phyloP scores from a whole-genome alignment of 2,888 invertebrate species.

The Phrixothrix hirtus region DNA sequence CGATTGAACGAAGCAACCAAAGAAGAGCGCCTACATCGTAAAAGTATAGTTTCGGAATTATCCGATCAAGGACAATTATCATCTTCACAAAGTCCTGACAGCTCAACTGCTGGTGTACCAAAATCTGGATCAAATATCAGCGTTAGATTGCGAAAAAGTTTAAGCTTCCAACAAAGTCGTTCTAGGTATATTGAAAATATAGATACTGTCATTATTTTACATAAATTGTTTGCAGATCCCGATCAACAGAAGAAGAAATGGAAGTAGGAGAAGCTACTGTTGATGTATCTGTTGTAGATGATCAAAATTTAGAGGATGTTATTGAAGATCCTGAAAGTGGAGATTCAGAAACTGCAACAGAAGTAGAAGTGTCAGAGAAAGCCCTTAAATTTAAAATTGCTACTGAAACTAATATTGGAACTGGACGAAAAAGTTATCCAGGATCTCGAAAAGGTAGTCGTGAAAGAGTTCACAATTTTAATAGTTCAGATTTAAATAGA shows the following conservation, averaged over 20 bases:
- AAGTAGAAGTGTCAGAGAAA: conserved; percentile 75
- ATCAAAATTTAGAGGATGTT: conserved; percentile 58
- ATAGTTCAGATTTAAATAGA: conserved; percentile 56
- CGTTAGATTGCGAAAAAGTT: conserved; percentile 61
- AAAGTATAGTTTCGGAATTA: conserved; percentile 58
- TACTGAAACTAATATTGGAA: conserved; percentile 62
- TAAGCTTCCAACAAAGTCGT: conserved; percentile 54
- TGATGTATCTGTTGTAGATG: conserved; percentile 41
- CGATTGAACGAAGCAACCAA: conserved; percentile 65
- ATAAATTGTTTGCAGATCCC: conserved; percentile 49
- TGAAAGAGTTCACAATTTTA: conserved; percentile 60
- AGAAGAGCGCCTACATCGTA: conserved; percentile 63
- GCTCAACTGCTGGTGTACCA: conserved; percentile 50
- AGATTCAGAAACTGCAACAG: conserved; percentile 70
- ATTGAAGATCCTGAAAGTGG: conserved; percentile 64
- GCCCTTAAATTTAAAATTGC: conserved; percentile 77
- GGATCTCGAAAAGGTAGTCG: conserved; percentile 71
- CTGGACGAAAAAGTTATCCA: conserved; percentile 66
- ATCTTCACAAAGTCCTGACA: conserved; percentile 57
- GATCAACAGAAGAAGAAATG: conserved; percentile 52
- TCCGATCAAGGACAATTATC: conserved; percentile 48
- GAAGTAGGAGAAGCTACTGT: conserved; percentile 54
- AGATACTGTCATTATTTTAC: not conserved
- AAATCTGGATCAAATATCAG: conserved; percentile 60
- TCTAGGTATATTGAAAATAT: conserved; percentile 45